phyloP scores from a whole-genome alignment of 2,797 vertebrate genomes.

The Lacerta bilineata region DNA sequence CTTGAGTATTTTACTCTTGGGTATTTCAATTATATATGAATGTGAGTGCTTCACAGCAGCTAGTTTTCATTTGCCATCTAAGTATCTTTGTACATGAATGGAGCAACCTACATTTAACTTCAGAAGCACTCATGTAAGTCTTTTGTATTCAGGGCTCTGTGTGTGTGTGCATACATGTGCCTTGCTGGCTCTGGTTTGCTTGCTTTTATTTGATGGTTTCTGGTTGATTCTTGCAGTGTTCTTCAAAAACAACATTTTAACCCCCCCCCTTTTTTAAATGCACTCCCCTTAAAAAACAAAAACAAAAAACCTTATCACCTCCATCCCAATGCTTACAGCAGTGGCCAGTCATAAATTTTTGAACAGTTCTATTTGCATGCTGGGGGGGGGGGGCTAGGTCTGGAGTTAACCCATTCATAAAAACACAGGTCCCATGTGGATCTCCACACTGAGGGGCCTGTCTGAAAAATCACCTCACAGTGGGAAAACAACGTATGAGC shows the following conservation, averaged over 20 bases:
- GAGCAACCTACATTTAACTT: slow-evolving; percentile 76
- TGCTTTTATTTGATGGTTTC: slow-evolving; percentile 51
- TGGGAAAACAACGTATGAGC: not conserved
- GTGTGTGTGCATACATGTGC: not conserved
- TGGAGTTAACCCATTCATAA: not conserved
- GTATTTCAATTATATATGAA: slow-evolving; percentile 83
- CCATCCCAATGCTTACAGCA: not conserved
- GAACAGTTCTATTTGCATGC: not conserved
- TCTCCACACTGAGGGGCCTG: not conserved
- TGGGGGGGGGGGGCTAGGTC: not conserved
- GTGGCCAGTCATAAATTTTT: slow-evolving; percentile 15
- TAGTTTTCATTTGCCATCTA: slow-evolving; percentile 76
- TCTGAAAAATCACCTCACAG: not conserved
- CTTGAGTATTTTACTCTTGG: slow-evolving; percentile 77
- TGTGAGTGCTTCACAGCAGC: slow-evolving; percentile 70
- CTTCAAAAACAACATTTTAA: slow-evolving; percentile 27
- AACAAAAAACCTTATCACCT: accelerated
- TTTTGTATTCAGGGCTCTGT: slow-evolving; percentile 35
- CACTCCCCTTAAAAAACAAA: not conserved
- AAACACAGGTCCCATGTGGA: not conserved
- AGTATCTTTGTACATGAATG: slow-evolving; percentile 71
- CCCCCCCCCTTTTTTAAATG: not conserved
- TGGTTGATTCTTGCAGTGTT: not conserved
- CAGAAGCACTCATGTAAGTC: slow-evolving; percentile 67
- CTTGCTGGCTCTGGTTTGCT: slow-evolving; percentile 28